These are phyloP conservation scores for Drymonia ruficornis DNA, from an alignment of 2,888 invertebrate genomes.

Conservation along the genomic window DNA sequence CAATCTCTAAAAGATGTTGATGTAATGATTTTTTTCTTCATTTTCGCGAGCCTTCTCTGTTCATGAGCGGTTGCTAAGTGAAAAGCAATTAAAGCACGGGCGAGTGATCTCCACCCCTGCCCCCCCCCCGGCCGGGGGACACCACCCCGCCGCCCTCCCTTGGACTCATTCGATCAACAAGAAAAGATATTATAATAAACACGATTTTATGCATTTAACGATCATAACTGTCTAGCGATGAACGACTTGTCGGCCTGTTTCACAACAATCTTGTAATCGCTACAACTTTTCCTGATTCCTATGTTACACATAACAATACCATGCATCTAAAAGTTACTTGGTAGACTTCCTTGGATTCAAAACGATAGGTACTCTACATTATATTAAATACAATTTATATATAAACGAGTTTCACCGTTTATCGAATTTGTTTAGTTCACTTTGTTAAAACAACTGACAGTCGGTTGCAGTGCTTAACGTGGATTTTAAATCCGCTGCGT, in stretches of 20 bases:
- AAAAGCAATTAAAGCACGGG: slow-evolving; percentile 85
- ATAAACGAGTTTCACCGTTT: too few species aligned
- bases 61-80: slow-evolving; percentile 85
- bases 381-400: too few species aligned
- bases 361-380: too few species aligned
- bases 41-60: slow-evolving; percentile 78
- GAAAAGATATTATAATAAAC: slow-evolving; percentile 65
- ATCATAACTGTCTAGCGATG: slow-evolving; percentile 17
- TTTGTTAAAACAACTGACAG: too few species aligned
- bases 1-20: slow-evolving; percentile 83
- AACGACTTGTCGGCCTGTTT: not conserved
- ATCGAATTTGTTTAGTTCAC: too few species aligned
- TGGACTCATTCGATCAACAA: slow-evolving; percentile 72
- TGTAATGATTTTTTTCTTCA: slow-evolving; percentile 84
- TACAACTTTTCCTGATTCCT: not conserved
- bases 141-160: slow-evolving; percentile 45
- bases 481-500: too few species aligned
- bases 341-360: too few species aligned
- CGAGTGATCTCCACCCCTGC: slow-evolving; percentile 80
- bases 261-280: not conserved
- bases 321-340: too few species aligned
- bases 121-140: slow-evolving; percentile 44
- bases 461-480: too few species aligned
- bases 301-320: not conserved
- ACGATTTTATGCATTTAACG: slow-evolving; percentile 50